phyloP scores from a whole-genome alignment of 1,140 invertebrate genomes.

The Neotoxoptera formosana region DNA sequence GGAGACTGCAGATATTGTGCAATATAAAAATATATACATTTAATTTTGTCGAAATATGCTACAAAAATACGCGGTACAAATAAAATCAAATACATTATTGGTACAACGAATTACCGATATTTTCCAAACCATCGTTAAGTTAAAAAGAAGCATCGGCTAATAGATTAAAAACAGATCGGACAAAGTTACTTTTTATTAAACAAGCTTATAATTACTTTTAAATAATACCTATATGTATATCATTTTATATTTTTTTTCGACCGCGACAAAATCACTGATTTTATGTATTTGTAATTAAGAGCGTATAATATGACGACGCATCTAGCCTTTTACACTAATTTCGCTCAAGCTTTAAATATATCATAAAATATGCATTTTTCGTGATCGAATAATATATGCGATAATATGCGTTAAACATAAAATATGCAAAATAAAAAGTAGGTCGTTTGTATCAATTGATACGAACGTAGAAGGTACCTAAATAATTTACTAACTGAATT shows the following conservation, averaged over 20 bases:
- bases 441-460: background rate
- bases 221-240: too few species aligned
- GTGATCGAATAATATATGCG: background rate
- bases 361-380: background rate
- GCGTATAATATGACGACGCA: too few species aligned
- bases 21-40: background rate
- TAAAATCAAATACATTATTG: background rate
- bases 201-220: too few species aligned
- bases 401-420: background rate
- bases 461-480: background rate
- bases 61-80: background rate
- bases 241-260: too few species aligned
- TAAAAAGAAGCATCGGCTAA: too few species aligned
- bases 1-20: background rate
- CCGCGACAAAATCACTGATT: too few species aligned
- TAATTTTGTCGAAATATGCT: background rate
- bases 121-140: too few species aligned
- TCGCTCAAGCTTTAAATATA: background rate
- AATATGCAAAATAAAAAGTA: background rate
- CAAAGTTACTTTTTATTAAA: too few species aligned
- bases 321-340: background rate
- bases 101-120: too few species aligned
- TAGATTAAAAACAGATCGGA: too few species aligned
- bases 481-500: background rate
- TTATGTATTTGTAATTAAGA: too few species aligned